Conservation (phyloP, 92 coral and sea anemone species). For the Palythoa grandis region DNA sequence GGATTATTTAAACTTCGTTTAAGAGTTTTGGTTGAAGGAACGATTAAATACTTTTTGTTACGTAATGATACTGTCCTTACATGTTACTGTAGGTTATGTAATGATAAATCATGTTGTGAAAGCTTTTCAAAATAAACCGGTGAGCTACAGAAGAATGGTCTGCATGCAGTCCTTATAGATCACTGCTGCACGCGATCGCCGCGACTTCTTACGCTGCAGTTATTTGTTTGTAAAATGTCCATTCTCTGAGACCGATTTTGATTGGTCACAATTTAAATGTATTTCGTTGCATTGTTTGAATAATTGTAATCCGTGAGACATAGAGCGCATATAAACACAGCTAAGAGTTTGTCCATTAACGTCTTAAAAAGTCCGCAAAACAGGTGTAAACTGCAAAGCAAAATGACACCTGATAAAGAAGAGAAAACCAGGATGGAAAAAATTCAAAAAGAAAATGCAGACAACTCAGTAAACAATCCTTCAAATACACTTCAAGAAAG, state of each 20-base stretch:
- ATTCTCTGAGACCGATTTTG: not conserved
- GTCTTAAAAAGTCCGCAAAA: not conserved
- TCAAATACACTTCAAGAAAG: not conserved
- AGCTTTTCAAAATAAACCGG: not conserved
- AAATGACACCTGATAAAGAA: slow-evolving; percentile 14
- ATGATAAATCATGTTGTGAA: not conserved
- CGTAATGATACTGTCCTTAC: too few species aligned
- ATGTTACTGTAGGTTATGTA: not conserved
- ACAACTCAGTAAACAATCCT: not conserved
- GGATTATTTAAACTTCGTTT: not conserved
- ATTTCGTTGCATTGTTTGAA: slow-evolving; percentile 11
- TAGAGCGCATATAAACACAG: not conserved
- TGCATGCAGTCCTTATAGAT: not conserved
- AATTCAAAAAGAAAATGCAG: not conserved
- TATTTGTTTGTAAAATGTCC: not conserved
- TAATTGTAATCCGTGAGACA: slow-evolving; percentile 34
- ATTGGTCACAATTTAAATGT: slow-evolving; percentile 10
- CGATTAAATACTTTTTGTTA: too few species aligned
- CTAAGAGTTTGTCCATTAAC: not conserved
- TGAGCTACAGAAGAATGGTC: not conserved
- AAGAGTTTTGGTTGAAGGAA: not conserved
- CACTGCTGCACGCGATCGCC: slow-evolving; percentile 10
- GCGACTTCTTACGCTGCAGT: not conserved
- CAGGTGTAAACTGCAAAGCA: not conserved
- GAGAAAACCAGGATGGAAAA: not conserved